Evolutionary conservation across 2,797 vertebrate species (phyloP).

Genomic region (Microctenopoma stevenorrisi): DNA sequence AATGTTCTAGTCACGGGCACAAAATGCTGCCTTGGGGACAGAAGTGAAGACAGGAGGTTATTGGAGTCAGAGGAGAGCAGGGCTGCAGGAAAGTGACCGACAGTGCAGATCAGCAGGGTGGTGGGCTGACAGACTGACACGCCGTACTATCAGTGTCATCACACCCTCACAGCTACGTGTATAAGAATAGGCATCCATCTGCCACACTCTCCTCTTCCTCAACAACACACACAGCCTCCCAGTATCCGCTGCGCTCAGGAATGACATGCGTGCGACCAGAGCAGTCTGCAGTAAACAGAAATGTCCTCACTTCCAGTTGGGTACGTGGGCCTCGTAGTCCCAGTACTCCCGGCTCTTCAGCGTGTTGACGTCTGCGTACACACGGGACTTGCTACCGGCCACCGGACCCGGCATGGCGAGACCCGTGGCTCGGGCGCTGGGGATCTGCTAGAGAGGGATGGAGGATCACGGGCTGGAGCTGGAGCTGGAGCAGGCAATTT

Average conservation of each 20-base stretch:
- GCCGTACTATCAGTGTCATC: conserved; percentile 37
- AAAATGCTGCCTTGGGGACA: not conserved
- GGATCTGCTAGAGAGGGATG: conserved; percentile 31
- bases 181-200: conserved; percentile 51
- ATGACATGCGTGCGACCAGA: conserved; percentile 29
- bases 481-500: not conserved
- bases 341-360: conserved; percentile 98
- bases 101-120: conserved; percentile 28
- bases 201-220: conserved; percentile 9
- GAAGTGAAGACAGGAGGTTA: not conserved
- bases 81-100: conserved; percentile 27
- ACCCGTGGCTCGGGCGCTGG: conserved; percentile 83
- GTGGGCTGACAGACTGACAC: conserved; percentile 33
- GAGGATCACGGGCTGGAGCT: not conserved
- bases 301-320: conserved; percentile 94
- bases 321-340: conserved; percentile 97
- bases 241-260: not conserved
- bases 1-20: not conserved
- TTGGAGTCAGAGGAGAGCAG: not conserved
- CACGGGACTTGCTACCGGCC: conserved; percentile 96
- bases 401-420: conserved; percentile 96
- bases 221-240: not conserved
- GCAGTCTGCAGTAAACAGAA: conserved; percentile 26
- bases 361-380: conserved; percentile 98
- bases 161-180: conserved; percentile 36